Percentiles rank a stretch among this genome's conserved stretches.
phyloP scores from a whole-genome alignment of 2,888 invertebrate genomes.

The Euplagia quadripunctaria region DNA sequence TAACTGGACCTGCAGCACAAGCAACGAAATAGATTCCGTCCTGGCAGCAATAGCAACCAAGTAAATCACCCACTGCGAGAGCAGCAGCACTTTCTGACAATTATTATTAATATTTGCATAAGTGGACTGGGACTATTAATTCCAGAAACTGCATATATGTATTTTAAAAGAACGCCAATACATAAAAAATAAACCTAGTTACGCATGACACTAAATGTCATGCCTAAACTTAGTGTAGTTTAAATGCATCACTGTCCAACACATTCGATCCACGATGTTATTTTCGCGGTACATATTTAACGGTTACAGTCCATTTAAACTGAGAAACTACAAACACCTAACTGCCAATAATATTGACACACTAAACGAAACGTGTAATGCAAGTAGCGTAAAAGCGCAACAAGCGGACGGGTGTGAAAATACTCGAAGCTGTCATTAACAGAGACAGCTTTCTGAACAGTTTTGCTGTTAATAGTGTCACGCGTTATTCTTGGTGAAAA shows the following conservation, averaged over 20 bases:
- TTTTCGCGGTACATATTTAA: neutral
- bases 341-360: constrained; percentile 39
- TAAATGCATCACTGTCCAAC: neutral
- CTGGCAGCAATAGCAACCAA: too few relatives aligned
- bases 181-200: too few relatives aligned
- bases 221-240: neutral
- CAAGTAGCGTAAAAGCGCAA: constrained; percentile 26
- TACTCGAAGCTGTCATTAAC: constrained; percentile 54
- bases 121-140: too few relatives aligned
- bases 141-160: too few relatives aligned
- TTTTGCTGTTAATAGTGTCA: constrained; percentile 14
- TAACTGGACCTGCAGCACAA: too few relatives aligned
- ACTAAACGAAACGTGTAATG: constrained; percentile 40
- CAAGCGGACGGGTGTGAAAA: constrained; percentile 19
- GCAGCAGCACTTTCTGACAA: too few relatives aligned
- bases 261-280: neutral
- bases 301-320: neutral
- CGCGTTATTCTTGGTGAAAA: neutral
- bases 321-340: neutral
- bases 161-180: too few relatives aligned
- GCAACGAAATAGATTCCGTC: too few relatives aligned
- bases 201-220: too few relatives aligned
- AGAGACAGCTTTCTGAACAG: constrained; percentile 50
- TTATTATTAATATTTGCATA: too few relatives aligned
- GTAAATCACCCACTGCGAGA: too few relatives aligned